Conservation (phyloP, 2,797 vertebrate species). For the Lophotriccus pileatus region DNA sequence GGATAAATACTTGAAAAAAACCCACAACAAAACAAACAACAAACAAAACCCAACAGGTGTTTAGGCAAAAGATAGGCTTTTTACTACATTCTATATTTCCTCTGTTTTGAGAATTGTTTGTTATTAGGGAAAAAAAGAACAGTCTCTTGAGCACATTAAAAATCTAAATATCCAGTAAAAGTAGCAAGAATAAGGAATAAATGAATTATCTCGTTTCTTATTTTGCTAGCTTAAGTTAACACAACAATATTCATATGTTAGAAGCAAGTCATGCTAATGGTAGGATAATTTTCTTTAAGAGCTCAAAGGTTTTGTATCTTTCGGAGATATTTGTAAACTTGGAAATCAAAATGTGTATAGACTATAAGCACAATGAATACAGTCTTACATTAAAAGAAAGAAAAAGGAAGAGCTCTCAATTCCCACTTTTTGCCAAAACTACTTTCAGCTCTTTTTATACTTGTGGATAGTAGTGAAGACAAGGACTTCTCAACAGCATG, state of each 20-base stretch:
- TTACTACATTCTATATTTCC: not conserved
- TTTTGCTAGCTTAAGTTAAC: not conserved
- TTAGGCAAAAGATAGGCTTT: not conserved
- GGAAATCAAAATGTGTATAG: not conserved
- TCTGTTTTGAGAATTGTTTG: not conserved
- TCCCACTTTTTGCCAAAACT: not conserved
- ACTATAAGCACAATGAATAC: not conserved
- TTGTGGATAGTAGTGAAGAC: not conserved
- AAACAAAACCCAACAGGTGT: not conserved
- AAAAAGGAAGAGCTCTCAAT: not conserved
- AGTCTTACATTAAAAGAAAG: not conserved
- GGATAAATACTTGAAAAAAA: not conserved
- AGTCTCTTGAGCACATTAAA: not conserved
- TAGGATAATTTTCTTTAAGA: not conserved
- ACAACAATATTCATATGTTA: not conserved
- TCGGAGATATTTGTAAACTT: not conserved
- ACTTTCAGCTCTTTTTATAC: not conserved
- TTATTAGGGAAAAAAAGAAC: not conserved
- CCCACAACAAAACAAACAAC: not conserved
- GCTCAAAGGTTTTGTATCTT: not conserved
- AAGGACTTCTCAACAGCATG: not conserved
- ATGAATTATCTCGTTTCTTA: fast-evolving
- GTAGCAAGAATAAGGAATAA: not conserved
- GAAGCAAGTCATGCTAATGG: not conserved
- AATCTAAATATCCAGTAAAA: not conserved